Percentiles rank a stretch among this genome's conserved stretches.
Conservation (phyloP, 2,888 invertebrate species). For the Meta bourneti region DNA sequence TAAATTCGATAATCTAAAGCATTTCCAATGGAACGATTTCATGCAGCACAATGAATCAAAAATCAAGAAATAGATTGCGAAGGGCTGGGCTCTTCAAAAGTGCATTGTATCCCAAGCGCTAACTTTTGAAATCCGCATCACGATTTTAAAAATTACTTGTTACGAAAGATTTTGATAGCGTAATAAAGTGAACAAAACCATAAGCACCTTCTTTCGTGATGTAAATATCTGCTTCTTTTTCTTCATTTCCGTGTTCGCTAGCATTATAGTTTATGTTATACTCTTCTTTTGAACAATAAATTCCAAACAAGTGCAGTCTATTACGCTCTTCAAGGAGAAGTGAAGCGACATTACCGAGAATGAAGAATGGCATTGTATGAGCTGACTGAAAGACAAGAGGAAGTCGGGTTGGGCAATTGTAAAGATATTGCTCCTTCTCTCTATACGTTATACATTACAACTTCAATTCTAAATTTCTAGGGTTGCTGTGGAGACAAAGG, state of each 20-base stretch:
- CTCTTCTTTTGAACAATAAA: constrained; percentile 54
- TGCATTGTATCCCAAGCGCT: too few relatives aligned
- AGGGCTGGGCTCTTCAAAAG: too few relatives aligned
- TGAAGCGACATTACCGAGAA: constrained; percentile 17
- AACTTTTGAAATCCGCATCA: too few relatives aligned
- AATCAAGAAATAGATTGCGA: too few relatives aligned
- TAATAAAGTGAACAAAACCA: constrained; percentile 1
- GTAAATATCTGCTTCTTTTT: constrained; percentile 24
- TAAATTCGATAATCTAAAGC: too few relatives aligned
- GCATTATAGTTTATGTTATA: constrained; percentile 18
- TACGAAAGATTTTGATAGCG: background rate
- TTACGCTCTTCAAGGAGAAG: constrained; percentile 41
- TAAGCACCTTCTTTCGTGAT: constrained; percentile 20
- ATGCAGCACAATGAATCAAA: too few relatives aligned
- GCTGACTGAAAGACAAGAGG: constrained; percentile 19
- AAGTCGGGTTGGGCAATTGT: constrained; percentile 35
- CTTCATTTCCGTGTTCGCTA: background rate
- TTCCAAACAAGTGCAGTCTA: constrained; percentile 61
- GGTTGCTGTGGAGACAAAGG: constrained; percentile 36
- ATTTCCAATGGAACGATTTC: too few relatives aligned
- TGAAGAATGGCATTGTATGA: constrained; percentile 49
- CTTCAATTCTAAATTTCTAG: constrained; percentile 25
- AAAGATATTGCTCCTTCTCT: constrained; percentile 41
- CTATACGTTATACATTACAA: constrained; percentile 18
- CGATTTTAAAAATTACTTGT: background rate